phyloP scores from a whole-genome alignment of 2,113 vertebrate species.

The Raja brachyura region DNA sequence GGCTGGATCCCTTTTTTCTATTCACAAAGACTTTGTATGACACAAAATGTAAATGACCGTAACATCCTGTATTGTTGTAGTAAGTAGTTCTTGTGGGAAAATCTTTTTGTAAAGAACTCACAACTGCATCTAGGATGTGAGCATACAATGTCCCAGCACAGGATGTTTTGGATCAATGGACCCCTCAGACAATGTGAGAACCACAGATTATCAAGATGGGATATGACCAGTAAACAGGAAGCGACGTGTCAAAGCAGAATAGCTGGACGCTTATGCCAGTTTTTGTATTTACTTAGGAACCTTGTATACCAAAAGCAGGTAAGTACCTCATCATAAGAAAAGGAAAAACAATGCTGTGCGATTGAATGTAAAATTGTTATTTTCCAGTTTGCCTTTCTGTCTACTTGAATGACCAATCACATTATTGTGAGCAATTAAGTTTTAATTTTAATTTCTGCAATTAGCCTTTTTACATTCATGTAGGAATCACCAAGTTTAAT shows the following conservation, averaged over 20 bases:
- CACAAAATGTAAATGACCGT: not conserved
- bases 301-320: not conserved
- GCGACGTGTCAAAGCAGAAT: slow-evolving; percentile 42
- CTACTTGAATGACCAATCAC: not conserved
- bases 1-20: not conserved
- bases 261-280: slow-evolving; percentile 41
- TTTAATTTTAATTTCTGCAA: not conserved
- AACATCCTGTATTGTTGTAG: not conserved
- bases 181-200: slow-evolving; percentile 60
- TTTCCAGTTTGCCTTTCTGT: not conserved
- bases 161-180: slow-evolving; percentile 54
- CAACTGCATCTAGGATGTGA: slow-evolving; percentile 23
- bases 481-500: not conserved
- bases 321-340: not conserved
- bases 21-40: not conserved
- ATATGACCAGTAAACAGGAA: slow-evolving; percentile 67
- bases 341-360: too few relatives aligned
- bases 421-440: not conserved
- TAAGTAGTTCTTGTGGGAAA: slow-evolving; percentile 35
- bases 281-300: not conserved
- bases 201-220: slow-evolving; percentile 42
- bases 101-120: slow-evolving; percentile 23
- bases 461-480: not conserved
- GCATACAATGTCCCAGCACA: slow-evolving; percentile 45
- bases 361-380: too few relatives aligned